These are phyloP conservation scores for Corapipo altera DNA, from an alignment of 2,113 vertebrate species.

Conservation along the genomic window DNA sequence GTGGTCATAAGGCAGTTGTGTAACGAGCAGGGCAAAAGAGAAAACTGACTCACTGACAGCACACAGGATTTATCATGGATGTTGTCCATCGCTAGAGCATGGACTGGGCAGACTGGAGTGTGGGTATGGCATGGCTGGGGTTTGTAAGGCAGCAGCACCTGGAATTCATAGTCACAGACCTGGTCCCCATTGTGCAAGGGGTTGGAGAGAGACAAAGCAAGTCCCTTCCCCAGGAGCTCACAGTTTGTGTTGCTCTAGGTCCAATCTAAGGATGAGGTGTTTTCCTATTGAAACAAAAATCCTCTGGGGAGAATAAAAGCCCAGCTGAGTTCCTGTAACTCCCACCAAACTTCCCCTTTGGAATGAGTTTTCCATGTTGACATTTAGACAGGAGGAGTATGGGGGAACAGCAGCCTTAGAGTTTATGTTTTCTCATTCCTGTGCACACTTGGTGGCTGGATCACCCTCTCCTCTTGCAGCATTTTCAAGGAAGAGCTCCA, in stretches of 20 bases:
- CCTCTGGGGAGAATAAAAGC: not conserved
- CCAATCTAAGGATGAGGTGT: not conserved
- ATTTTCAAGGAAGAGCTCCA: not conserved
- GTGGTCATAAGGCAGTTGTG: not conserved
- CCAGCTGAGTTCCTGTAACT: slow-evolving; percentile 43
- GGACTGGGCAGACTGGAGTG: not conserved
- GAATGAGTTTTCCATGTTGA: slow-evolving; percentile 36
- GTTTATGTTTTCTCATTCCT: not conserved
- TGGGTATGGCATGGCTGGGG: not conserved
- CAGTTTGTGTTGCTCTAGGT: not conserved
- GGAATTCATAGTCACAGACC: fast-evolving
- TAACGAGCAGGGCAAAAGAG: not conserved
- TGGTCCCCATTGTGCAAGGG: not conserved
- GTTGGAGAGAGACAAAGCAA: not conserved
- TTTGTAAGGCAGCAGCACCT: not conserved
- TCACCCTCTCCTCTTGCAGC: not conserved
- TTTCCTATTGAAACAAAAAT: slow-evolving; percentile 5
- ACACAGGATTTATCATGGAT: fast-evolving
- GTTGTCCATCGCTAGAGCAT: fast-evolving
- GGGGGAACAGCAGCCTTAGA: not conserved
- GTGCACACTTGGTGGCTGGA: fast-evolving
- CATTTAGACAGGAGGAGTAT: not conserved
- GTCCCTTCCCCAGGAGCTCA: not conserved
- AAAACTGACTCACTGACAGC: not conserved
- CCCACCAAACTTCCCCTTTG: slow-evolving; percentile 16